These are phyloP conservation scores for Caenorhabditis doughertyi DNA, from an alignment of 2,888 invertebrate species.

Conservation along the genomic window DNA sequence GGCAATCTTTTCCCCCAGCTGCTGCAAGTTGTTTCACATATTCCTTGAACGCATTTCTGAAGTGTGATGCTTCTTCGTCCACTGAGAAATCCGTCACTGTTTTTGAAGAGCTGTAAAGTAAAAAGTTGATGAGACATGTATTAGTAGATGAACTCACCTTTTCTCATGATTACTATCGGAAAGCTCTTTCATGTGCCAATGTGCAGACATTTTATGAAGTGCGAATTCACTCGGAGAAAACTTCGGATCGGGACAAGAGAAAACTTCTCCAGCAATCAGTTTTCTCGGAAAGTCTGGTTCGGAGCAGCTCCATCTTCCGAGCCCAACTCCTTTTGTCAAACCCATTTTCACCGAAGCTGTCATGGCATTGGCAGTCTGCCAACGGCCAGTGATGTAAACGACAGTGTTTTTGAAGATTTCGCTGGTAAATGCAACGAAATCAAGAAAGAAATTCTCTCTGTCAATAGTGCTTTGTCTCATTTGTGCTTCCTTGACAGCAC, in stretches of 20 bases:
- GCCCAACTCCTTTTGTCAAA: conserved; percentile 71
- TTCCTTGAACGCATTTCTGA: conserved; percentile 25
- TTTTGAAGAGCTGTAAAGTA: background rate
- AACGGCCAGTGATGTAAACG: conserved; percentile 74
- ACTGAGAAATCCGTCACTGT: conserved; percentile 34
- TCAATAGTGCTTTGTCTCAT: conserved; percentile 68
- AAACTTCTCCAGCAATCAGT: conserved; percentile 35
- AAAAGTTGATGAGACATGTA: background rate
- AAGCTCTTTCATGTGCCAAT: conserved; percentile 55
- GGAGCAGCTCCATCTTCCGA: conserved; percentile 71
- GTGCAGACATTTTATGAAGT: conserved; percentile 40
- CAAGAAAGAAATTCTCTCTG: conserved; percentile 75
- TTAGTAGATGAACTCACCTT: conserved; percentile 36
- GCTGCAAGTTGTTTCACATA: conserved; percentile 27
- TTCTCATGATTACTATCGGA: background rate
- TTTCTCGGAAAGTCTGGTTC: conserved; percentile 71
- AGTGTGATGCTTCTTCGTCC: conserved; percentile 32
- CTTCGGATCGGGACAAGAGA: conserved; percentile 30
- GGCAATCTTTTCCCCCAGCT: conserved; percentile 36
- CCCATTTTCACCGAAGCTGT: conserved; percentile 66
- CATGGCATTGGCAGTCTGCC: conserved; percentile 75
- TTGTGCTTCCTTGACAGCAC: conserved; percentile 57
- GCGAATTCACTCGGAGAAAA: conserved; percentile 52
- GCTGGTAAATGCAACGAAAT: conserved; percentile 67
- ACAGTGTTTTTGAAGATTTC: conserved; percentile 54